These are phyloP conservation scores for Salarias fasciatus DNA, from an alignment of 2,797 vertebrate species.

Conservation along the genomic window DNA sequence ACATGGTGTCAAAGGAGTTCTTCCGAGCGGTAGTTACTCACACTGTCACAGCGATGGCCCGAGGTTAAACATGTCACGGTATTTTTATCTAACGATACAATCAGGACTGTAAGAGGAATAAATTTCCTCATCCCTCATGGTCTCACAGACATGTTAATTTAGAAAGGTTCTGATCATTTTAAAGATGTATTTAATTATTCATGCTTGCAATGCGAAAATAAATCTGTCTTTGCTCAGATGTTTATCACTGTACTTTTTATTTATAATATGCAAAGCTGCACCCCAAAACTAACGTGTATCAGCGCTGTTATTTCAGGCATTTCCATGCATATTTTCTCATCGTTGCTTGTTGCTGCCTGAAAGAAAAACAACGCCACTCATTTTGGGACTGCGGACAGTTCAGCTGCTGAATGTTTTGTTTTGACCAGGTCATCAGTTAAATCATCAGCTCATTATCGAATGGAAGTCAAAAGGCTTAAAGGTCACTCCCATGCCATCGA, in stretches of 20 bases:
- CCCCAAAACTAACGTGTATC: conserved; percentile 25
- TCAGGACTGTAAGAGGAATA: conserved; percentile 2
- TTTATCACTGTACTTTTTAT: conserved; percentile 1
- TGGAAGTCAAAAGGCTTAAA: conserved; percentile 15
- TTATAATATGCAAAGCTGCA: conserved; percentile 8
- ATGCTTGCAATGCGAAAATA: not conserved
- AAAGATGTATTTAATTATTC: not conserved
- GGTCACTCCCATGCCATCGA: conserved; percentile 6
- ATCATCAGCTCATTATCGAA: conserved; percentile 22
- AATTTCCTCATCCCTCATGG: not conserved
- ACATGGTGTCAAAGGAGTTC: conserved; percentile 7
- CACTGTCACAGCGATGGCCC: conserved; percentile 10
- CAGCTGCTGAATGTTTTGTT: conserved; percentile 33
- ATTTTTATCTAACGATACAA: conserved; percentile 10
- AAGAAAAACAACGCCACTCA: conserved; percentile 1
- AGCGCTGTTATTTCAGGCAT: conserved; percentile 6
- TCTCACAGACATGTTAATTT: too few species aligned
- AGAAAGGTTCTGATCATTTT: not conserved
- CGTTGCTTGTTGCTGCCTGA: conserved; percentile 1
- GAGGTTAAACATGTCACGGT: not conserved
- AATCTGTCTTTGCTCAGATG: not conserved
- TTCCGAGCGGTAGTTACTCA: conserved; percentile 1
- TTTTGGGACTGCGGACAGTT: conserved; percentile 13
- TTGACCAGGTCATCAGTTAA: conserved; percentile 25
- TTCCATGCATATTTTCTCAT: conserved; percentile 27